Conservation (phyloP, 1,140 invertebrate species). For the Antheraea mylitta region DNA sequence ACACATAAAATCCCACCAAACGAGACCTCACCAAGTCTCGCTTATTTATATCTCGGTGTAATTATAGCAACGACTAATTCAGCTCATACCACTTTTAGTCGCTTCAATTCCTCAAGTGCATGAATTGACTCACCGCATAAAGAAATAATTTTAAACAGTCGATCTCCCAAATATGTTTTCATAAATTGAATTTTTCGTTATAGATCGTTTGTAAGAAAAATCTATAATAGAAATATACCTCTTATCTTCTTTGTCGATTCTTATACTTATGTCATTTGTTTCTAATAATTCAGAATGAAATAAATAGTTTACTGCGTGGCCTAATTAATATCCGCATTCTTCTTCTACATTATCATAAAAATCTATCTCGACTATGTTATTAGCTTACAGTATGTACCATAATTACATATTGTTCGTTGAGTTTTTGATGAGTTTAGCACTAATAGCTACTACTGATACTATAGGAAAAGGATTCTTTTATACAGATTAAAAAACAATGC, state of each 20-base stretch:
- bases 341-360: no score
- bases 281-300: neutral
- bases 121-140: conserved; percentile 23
- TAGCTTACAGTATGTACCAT: neutral
- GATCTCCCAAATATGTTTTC: conserved; percentile 18
- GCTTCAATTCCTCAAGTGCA: conserved; percentile 24
- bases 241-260: neutral
- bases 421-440: no score
- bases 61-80: conserved; percentile 52
- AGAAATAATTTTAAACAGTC: conserved; percentile 14
- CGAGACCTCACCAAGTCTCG: conserved; percentile 42
- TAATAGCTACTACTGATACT: neutral
- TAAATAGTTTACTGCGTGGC: neutral
- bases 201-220: no score
- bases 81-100: conserved; percentile 42
- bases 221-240: no score
- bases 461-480: neutral
- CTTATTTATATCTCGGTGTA: conserved; percentile 63
- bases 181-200: neutral
- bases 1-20: conserved; percentile 35
- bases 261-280: neutral
- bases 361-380: neutral
- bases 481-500: no score
- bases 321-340: conserved; percentile 11
- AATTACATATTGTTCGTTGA: no score